Conservation (phyloP, 2,113 vertebrate species). For the Orthonyx spaldingii region DNA sequence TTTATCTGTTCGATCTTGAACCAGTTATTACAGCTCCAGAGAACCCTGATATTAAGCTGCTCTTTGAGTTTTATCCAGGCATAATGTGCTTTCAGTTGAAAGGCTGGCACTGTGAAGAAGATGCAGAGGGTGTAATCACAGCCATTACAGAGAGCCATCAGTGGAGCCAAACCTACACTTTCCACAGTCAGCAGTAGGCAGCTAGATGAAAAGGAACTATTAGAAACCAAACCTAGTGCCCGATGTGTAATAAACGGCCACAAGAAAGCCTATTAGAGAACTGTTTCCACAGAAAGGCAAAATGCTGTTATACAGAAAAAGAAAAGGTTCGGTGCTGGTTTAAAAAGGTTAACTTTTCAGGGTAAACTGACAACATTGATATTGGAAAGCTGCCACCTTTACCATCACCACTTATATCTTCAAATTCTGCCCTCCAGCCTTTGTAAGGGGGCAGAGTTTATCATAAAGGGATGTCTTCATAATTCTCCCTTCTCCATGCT, state of each 20-base stretch:
- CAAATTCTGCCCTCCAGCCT: not conserved
- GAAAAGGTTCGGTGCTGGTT: not conserved
- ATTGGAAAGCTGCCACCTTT: conserved; percentile 28
- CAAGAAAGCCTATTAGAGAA: conserved; percentile 61
- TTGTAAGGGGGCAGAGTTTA: not conserved
- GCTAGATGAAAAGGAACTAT: conserved; percentile 67
- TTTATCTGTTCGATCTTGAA: conserved; percentile 70
- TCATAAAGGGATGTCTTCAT: not conserved
- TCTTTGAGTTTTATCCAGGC: conserved; percentile 75
- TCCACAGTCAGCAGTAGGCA: conserved; percentile 73
- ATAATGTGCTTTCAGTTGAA: conserved; percentile 72
- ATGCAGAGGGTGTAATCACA: conserved; percentile 76
- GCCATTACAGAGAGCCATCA: conserved; percentile 72
- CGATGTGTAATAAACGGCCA: conserved; percentile 44
- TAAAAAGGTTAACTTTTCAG: conserved; percentile 45
- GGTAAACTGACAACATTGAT: not conserved
- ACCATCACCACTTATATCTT: not conserved
- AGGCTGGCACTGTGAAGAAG: conserved; percentile 72
- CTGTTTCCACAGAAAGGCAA: conserved; percentile 28
- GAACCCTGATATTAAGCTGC: conserved; percentile 76
- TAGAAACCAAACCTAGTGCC: conserved; percentile 68
- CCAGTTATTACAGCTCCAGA: conserved; percentile 70
- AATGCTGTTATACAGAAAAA: conserved; percentile 18
- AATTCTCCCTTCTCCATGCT: not conserved
- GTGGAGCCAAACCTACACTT: conserved; percentile 74